Conservation (phyloP, 2,113 vertebrate species). For the Carettochelys insculpta region DNA sequence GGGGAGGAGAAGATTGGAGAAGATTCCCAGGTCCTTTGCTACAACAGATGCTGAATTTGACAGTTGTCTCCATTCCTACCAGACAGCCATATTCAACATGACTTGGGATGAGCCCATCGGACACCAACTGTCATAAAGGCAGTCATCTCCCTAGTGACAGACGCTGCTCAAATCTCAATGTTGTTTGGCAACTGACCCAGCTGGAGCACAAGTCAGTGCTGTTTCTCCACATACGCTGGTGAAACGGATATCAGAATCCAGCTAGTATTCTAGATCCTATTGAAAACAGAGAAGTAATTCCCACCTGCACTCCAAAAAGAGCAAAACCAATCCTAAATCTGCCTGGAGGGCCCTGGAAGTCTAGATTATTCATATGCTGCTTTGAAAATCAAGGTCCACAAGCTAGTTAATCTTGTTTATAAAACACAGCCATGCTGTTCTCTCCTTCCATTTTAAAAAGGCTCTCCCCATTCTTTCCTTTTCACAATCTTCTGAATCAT, state of each 20-base stretch:
- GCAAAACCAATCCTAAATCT: conserved; percentile 16
- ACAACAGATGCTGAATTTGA: rapidly evolving
- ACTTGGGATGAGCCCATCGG: background rate
- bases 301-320: background rate
- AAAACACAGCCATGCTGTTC: background rate
- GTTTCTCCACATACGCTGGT: background rate
- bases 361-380: conserved; percentile 53
- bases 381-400: conserved; percentile 39
- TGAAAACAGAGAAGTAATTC: background rate
- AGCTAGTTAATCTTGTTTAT: conserved; percentile 45
- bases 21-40: background rate
- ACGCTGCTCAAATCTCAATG: rapidly evolving
- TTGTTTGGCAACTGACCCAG: background rate
- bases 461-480: background rate
- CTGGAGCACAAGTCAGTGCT: background rate
- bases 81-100: background rate
- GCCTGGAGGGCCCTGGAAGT: background rate
- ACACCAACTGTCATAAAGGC: background rate
- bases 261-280: background rate
- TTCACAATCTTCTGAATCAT: conserved; percentile 51
- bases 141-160: background rate
- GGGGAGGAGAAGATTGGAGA: background rate
- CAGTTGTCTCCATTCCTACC: rapidly evolving
- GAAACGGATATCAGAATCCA: background rate
- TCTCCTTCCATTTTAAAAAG: conserved; percentile 31